These are phyloP conservation scores for Crax fasciolata DNA, from an alignment of 2,797 vertebrate genomes.

Conservation along the genomic window DNA sequence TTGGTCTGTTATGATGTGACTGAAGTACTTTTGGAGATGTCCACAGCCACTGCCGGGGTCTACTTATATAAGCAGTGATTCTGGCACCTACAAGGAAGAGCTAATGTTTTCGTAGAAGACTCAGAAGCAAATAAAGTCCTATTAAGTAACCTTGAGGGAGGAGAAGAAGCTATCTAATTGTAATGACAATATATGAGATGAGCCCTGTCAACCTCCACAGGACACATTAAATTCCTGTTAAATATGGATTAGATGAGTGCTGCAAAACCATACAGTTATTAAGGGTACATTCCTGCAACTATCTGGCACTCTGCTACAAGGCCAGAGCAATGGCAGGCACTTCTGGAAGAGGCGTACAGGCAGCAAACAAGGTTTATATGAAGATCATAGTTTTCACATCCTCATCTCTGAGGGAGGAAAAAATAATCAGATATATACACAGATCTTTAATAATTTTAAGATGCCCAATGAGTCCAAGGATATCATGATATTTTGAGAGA, in stretches of 20 bases:
- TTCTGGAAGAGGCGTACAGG: not conserved
- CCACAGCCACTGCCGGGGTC: not conserved
- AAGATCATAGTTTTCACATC: not conserved
- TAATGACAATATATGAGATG: slow-evolving; percentile 20
- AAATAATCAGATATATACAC: not conserved
- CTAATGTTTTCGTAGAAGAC: slow-evolving; percentile 15
- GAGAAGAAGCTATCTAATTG: not conserved
- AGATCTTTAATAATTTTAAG: not conserved
- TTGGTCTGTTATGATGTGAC: not conserved
- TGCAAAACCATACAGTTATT: slow-evolving; percentile 2
- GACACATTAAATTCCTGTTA: slow-evolving; percentile 35
- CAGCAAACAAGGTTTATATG: not conserved
- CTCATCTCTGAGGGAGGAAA: not conserved
- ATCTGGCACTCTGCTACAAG: not conserved
- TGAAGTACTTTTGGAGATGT: not conserved
- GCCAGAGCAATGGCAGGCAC: not conserved
- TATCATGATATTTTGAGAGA: not conserved
- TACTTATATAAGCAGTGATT: not conserved
- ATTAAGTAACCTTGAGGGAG: not conserved
- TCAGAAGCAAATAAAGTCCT: slow-evolving; percentile 21
- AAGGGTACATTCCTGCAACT: not conserved
- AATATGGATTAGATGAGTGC: slow-evolving; percentile 13
- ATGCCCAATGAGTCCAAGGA: not conserved
- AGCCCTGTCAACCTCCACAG: slow-evolving; percentile 1
- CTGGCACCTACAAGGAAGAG: not conserved